These are phyloP conservation scores for Myathropa florea DNA, from an alignment of 2,888 invertebrate genomes.

Conservation along the genomic window DNA sequence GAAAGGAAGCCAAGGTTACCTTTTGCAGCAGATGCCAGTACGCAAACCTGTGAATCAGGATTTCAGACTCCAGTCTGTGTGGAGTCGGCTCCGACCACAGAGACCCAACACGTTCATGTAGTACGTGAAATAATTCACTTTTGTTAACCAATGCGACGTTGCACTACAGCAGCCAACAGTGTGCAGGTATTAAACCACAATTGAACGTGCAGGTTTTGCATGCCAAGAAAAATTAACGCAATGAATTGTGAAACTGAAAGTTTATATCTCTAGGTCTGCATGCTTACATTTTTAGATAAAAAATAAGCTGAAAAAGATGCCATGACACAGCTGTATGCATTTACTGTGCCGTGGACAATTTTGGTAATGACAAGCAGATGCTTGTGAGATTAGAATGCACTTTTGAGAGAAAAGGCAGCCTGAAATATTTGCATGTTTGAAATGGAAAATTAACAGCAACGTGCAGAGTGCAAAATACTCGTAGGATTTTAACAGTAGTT, in stretches of 20 bases:
- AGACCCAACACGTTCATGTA: not conserved
- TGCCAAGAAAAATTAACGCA: not conserved
- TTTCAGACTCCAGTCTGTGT: not conserved
- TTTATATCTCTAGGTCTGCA: not conserved
- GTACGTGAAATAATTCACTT: not conserved
- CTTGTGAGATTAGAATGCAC: too few species aligned
- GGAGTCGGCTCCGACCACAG: not conserved
- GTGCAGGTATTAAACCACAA: not conserved
- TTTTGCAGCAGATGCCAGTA: not conserved
- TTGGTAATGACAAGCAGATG: too few species aligned
- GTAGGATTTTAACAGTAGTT: too few species aligned
- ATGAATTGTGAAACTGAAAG: not conserved
- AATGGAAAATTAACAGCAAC: too few species aligned
- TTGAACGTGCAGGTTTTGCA: not conserved
- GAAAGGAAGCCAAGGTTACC: not conserved
- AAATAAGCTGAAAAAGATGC: too few species aligned
- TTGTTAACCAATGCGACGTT: not conserved
- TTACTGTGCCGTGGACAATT: too few species aligned
- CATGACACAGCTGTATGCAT: too few species aligned
- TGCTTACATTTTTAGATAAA: not conserved
- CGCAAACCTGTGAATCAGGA: constrained; percentile 6
- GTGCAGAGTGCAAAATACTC: too few species aligned
- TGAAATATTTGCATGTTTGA: too few species aligned
- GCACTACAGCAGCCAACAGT: not conserved
- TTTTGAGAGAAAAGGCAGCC: too few species aligned